Evolutionary conservation across 2,888 invertebrate species (phyloP), one percentile per base, ranked within the genome.

Genomic region (Bellardia pandia): DNA sequence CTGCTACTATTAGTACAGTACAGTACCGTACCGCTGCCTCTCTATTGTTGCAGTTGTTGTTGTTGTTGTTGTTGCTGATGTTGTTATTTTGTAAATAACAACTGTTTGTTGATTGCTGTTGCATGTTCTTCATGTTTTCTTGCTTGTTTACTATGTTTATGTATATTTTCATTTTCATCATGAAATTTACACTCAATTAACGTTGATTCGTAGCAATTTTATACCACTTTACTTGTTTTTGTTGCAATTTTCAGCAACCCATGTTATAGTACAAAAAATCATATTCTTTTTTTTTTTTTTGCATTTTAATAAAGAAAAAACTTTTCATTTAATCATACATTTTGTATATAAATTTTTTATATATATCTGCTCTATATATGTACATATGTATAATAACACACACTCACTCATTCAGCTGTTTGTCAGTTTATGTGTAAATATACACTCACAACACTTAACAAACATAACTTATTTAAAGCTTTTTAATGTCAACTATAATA

Each of bases 111-210:
- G 88, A 88, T 88, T 89, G 88, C 88, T 83, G 88, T 89, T 89
- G 88, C 88, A 88, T 88, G 86, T 86, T 88, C 80, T 68, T 76
- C 79, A 75, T 84, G 83, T 81, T 86, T 84, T 88, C 68, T 83
- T 88, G 82, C 80, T 85, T 85, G 84, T 84, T 86, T 77, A 77
- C 74, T n/a, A 83, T 83, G 80, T 83, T 83, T 83, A 64, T 82
- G 75, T 75, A 64, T 79, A 79, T 72, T 86, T 84, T 88, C 86
- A 88, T 89, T 86, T 84, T 88, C 86, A 88, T 89, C 88, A 89
- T 86, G 90, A 90, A 91, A 90, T 91, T 91, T 89, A 89, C 91
- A 91, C 90, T 90, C 89, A 90, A 91, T 91, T 91, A 90, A 91
- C 88, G 89, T 89, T 89, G 87, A 90, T 89, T 90, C 89, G 89